phyloP scores from a whole-genome alignment of 2,113 vertebrate species.

The Mola mola region DNA sequence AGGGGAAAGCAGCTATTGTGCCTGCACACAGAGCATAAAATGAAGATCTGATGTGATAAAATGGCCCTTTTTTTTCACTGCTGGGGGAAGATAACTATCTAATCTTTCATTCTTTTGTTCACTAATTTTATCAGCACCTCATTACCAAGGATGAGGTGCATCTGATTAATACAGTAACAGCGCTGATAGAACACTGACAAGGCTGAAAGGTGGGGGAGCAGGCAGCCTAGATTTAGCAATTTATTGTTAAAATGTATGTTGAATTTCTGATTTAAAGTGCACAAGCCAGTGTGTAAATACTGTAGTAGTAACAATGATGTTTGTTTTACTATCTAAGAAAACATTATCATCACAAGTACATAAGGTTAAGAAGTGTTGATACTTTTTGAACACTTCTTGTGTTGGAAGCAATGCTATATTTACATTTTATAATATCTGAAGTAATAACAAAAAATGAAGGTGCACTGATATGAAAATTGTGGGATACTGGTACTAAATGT shows the following conservation, averaged over 20 bases:
- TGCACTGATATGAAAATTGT: too few relatives aligned
- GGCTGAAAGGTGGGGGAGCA: background rate
- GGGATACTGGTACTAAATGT: too few relatives aligned
- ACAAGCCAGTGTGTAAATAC: background rate
- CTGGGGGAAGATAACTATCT: constrained; percentile 33
- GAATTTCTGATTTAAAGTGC: background rate
- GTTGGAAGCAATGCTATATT: too few relatives aligned
- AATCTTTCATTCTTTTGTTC: constrained; percentile 28
- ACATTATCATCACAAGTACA: too few relatives aligned
- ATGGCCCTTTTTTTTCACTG: constrained; percentile 23
- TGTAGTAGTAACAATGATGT: too few relatives aligned
- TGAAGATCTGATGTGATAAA: constrained; percentile 74
- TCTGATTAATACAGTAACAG: constrained; percentile 15
- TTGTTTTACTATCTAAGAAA: too few relatives aligned
- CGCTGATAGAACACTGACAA: constrained; percentile 1
- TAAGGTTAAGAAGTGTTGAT: background rate
- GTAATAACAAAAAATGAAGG: too few relatives aligned
- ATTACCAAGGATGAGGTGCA: constrained; percentile 17
- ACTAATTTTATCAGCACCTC: constrained; percentile 13
- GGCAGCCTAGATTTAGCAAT: background rate
- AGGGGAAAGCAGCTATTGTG: constrained; percentile 64
- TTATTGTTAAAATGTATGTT: background rate
- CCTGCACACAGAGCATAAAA: constrained; percentile 48
- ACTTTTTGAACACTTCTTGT: too few relatives aligned
- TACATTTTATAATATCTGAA: too few relatives aligned